Evolutionary conservation across 1,140 invertebrate species (phyloP), one percentile per base, ranked within the genome.

Genomic region (Elymnias hypermnestra): DNA sequence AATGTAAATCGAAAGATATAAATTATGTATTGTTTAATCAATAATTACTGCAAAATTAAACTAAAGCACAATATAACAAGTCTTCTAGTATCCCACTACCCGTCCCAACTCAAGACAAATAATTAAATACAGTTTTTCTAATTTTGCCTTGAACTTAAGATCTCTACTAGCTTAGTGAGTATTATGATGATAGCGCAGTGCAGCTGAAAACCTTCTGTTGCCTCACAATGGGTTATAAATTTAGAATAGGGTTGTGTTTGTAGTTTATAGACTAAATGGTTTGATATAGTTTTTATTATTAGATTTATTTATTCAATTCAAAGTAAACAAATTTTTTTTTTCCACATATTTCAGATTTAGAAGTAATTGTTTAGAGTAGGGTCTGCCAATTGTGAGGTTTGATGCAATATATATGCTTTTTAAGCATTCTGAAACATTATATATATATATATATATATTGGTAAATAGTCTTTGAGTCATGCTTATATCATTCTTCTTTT

Each of bases 151-250:
- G n/a, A n/a, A n/a, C n/a, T n/a, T n/a, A n/a, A n/a, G n/a, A n/a
- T n/a, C n/a, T n/a, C n/a, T n/a, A n/a, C n/a, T n/a, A n/a, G 1
- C 8, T 29, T 12, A 29, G 1, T 1, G 5, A 1, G 15, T 33
- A 15, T 33, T 15, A 4, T 83, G 79, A 83, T 81, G 79, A 77
- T 44, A 81, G 41, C 60, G 76, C 74, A 83, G 79, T 83, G 76
- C 79, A 83, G 51, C 74, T 75, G 79, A 83, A 69, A 70, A 71
- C 73, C 59, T 57, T 68, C 56, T 51, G 72, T 73, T 70, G 58
- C 36, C 71, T 74, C 65, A 65, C 71, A 72, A 66, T 42, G 33
- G 54, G 66, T 33, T 37, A 10, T 31, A 39, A n/a, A n/a, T n/a
- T 29, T 35, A 71, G 69, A 48, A 1, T 81, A 81, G 78, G 72